Evolutionary conservation across 2,113 vertebrate species (phyloP).

Genomic region (Nicator chloris): DNA sequence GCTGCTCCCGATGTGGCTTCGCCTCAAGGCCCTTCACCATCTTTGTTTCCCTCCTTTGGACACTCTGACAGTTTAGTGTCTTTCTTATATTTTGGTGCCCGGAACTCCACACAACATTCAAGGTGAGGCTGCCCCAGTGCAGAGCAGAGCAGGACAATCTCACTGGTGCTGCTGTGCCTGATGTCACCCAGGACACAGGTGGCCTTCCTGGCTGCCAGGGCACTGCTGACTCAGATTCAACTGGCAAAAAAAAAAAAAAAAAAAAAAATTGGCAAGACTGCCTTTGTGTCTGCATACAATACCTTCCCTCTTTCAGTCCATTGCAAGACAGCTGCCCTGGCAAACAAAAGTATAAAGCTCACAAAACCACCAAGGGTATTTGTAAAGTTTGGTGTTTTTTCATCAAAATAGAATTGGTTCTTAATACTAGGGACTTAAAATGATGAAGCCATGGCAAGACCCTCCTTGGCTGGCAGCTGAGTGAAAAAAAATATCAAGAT

Average conservation of each 20-base stretch:
- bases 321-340: neutral
- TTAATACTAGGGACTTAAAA: neutral
- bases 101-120: neutral
- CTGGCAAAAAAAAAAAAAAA: neutral
- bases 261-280: neutral
- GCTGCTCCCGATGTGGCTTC: accelerated
- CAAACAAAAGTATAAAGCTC: neutral
- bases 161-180: neutral
- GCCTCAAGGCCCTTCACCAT: neutral
- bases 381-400: neutral
- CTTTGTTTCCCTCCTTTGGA: neutral
- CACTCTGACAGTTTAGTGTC: neutral
- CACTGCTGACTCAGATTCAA: neutral
- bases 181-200: accelerated
- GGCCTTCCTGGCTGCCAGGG: neutral
- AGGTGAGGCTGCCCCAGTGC: neutral
- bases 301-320: neutral
- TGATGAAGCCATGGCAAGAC: neutral
- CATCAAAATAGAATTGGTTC: neutral
- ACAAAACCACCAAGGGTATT: neutral
- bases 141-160: neutral
- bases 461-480: neutral
- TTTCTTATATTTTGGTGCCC: neutral
- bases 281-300: neutral
- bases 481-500: neutral